Base-by-base conservation (phyloP, 2,888 invertebrate genomes). In the Epinotia demarniana region DNA sequence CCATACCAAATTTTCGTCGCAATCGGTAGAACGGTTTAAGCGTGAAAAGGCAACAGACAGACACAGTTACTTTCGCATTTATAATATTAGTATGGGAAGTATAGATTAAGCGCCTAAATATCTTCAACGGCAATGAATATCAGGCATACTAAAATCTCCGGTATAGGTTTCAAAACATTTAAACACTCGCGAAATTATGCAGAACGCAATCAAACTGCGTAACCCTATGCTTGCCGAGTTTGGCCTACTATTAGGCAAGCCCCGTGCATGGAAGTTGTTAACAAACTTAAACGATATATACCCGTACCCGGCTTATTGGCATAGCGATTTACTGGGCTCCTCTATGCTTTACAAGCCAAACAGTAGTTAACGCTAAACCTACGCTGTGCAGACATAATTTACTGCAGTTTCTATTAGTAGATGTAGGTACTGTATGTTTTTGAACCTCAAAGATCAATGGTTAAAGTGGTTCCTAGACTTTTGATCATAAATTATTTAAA, bases 271-370 rank as follows among this genome's bases (percentile, higher is more conserved):
- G 63, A 72, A 64, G 68, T 85, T 83, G 85, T 83, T 81, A 79
- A 84, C 82, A 80, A 81, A 85, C 80, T 80, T 80, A 63, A 76
- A 79, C 78, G 81, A 81, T 86, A 86, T 81, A 82, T 79, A 79
- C 73, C 77, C 75, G 68, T 39, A 57, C 19, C 55, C 57, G 78
- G 77, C 79, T 79, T 75, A 86, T 89, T 89, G 85, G 84, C 86
- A 89, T 89, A 81, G 79, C 86, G 86, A 80, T 80, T 79, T 79
- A 78, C 77, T 75, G 73, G 77, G 79, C 76, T 77, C 75, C 27
- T 53, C 77, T 75, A 73, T 75, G 76, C 75, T 78, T 76, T 78
- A 80, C 78, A 78, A 72, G 76, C 77, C 75, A 80, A 77, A 77
- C 77, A 67, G 64, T 57, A 73, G 69, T 78, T 77, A 75, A 75